Conservation (phyloP, 1,140 invertebrate genomes). For the Cherax destructor region DNA sequence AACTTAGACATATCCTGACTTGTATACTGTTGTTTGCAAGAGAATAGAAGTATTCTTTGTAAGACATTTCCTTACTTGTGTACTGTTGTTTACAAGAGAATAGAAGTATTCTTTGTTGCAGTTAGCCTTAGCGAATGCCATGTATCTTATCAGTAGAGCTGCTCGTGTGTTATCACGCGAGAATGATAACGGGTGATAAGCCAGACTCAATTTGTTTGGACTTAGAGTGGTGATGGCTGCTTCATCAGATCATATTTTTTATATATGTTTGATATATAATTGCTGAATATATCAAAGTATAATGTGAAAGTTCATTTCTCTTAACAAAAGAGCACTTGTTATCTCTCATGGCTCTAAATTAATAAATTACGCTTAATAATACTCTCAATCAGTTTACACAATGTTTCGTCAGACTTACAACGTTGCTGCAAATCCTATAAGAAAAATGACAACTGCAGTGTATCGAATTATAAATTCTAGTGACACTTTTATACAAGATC, state of each 20-base stretch:
- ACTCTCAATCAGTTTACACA: background rate
- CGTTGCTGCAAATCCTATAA: conserved; percentile 40
- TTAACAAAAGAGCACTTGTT: background rate
- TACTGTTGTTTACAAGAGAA: too few relatives aligned
- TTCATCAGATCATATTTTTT: background rate
- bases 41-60: too few relatives aligned
- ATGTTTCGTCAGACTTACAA: conserved; percentile 62
- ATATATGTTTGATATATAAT: background rate
- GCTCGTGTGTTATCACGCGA: background rate
- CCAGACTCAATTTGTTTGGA: conserved; percentile 2
- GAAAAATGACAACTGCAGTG: conserved; percentile 49
- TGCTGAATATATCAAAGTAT: too few relatives aligned
- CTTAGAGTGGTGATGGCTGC: background rate
- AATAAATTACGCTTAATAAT: background rate
- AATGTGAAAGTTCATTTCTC: too few relatives aligned
- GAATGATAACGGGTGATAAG: conserved; percentile 22
- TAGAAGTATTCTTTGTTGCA: too few relatives aligned
- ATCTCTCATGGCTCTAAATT: background rate
- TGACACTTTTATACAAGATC: conserved; percentile 16
- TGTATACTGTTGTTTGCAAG: too few relatives aligned
- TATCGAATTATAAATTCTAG: conserved; percentile 47
- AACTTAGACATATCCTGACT: too few relatives aligned
- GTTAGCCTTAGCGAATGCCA: background rate
- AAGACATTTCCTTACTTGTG: too few relatives aligned
- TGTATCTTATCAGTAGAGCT: background rate